Evolutionary conservation across 53 echinoderm and acorn worm genomes (phyloP), one percentile per base, ranked within the genome.

Genomic region (Paracentrotus lividus): DNA sequence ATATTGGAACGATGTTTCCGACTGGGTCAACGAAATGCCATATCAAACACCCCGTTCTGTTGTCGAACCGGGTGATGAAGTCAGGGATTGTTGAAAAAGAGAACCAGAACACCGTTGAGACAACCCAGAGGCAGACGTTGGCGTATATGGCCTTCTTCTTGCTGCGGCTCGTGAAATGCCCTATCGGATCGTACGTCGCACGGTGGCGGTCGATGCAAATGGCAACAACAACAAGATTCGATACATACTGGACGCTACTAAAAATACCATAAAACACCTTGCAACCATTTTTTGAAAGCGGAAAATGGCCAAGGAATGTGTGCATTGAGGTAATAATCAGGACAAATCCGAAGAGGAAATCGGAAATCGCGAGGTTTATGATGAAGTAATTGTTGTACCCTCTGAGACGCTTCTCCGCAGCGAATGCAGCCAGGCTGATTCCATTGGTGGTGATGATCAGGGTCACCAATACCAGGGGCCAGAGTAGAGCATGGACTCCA

Each of bases 321-420:
- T 93, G 95, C 4, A 72, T 6, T 7, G 93, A 49, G 0, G 56
- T 57, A 1, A 64, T n/a, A 42, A 61, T 64, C n/a, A 60, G 89
- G 24, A 38, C 24, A 9, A 89, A 38, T 1, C 95, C 95, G 18
- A 69, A 57, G 51, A 95, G 44, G 27, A 95, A 47, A 31, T 95
- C 95, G 15, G 90, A 66, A 43, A 95, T 68, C 23, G 91, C 91
- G 34, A 95, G 76, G 43, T 90, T 89, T 10, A 93, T 85, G 91
- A 95, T 93, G 94, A 85, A 95, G 51, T 93, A 90, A 61, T 95
- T 95, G 55, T 85, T 90, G 91, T 95, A 95, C 4, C 93, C 93
- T 23, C 94, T 90, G 23, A 95, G 94, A 0, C 84, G 53, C 58
- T 85, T 85, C 6, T 90, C 90, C 13, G 84, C 90, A 20, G 53